Base-by-base conservation (phyloP, 1,140 invertebrate genomes). In the Lepidurus apus region DNA sequence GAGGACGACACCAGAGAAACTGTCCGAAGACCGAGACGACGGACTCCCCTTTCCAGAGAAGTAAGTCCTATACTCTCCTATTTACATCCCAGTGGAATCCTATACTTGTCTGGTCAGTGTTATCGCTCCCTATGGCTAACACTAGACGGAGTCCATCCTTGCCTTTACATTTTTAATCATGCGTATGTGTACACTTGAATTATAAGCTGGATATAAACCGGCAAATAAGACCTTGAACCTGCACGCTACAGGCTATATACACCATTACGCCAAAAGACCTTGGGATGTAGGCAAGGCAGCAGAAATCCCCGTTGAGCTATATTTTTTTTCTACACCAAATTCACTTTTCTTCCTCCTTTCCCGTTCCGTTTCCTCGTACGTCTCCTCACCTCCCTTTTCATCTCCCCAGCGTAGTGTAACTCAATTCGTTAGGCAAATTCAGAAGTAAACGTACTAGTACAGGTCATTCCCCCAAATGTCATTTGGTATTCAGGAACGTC, bases 271-370 rank as follows among this genome's bases (percentile, higher is more conserved):
- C 3, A 9, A 21, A 17, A 17, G 53, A 21, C 53, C 53, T 65
- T 65, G 53, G 53, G 1, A 65, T 65, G 53, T 65, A 65, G 53
- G 53, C 53, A 65, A 65, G 53, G 53, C 53, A 65, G 10, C 53
- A 65, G 53, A 21, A 65, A 65, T n/a, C 53, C 3, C 53, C 1
- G 34, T 34, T 34, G 34, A 34, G 47, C 21, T 65, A 13, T 65
- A 5, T n/a, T 17, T 65, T 65, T 65, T 65, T 65, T 0, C 21
- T 34, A 34, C 2, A 34, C 34, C 34, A 21, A n/a, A 21, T 21
- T 13, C 13, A 17, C 8, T 65, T 17, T n/a, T 65, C 53, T 21
- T 65, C 53, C 53, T 21, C 53, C 53, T 65, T 7, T 65, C 8
- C n/a, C 13, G 7, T n/a, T 13, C 17, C 53, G 17, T 21, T 65